Evolutionary conservation across 2,888 invertebrate genomes (phyloP).

Genomic region (Pachycephus smyrnensis): DNA sequence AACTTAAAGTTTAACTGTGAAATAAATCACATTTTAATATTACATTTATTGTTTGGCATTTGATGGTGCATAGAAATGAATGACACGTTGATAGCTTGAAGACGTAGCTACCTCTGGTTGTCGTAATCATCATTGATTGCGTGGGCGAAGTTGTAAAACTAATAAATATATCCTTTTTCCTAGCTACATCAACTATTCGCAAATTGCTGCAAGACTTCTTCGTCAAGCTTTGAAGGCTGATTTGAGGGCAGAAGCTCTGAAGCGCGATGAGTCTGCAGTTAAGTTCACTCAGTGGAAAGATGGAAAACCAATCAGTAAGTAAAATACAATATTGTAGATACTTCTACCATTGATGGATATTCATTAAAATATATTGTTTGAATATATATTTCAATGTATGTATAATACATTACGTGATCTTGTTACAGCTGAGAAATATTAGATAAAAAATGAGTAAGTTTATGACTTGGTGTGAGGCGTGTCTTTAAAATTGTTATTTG

Average conservation of each 20-base stretch:
- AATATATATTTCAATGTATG: constrained; percentile 8
- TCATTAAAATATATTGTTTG: constrained; percentile 1
- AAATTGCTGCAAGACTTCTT: constrained; percentile 88
- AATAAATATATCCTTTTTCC: constrained; percentile 43
- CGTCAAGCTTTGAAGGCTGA: constrained; percentile 85
- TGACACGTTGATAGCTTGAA: neutral
- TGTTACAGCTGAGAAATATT: constrained; percentile 53
- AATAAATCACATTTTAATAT: neutral
- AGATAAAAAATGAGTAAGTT: constrained; percentile 33
- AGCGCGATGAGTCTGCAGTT: constrained; percentile 81
- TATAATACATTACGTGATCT: constrained; percentile 20
- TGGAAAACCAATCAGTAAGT: constrained; percentile 89
- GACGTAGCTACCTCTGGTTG: constrained; percentile 3
- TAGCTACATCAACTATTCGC: constrained; percentile 97
- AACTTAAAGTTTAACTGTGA: constrained; percentile 1
- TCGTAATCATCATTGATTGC: neutral
- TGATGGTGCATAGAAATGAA: neutral
- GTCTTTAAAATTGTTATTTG: too few species aligned
- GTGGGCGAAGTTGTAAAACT: constrained; percentile 2
- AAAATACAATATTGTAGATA: constrained; percentile 22
- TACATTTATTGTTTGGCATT: neutral
- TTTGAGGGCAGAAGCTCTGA: constrained; percentile 78
- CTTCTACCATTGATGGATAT: neutral
- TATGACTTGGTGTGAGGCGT: neutral
- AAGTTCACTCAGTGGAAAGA: constrained; percentile 90